These are phyloP conservation scores for Xiphias gladius DNA, from an alignment of 2,113 vertebrate genomes.

Conservation along the genomic window DNA sequence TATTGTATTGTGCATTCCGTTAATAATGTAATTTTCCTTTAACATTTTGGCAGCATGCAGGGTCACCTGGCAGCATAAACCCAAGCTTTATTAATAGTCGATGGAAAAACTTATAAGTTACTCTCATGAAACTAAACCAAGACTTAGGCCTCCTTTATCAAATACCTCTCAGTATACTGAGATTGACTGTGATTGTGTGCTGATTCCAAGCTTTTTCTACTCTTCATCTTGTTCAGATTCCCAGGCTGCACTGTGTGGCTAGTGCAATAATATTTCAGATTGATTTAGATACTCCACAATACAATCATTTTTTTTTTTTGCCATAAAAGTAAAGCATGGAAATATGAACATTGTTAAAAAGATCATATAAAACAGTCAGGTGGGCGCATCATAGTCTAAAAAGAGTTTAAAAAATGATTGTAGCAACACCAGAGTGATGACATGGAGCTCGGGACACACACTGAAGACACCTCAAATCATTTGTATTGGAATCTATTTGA, in stretches of 20 bases:
- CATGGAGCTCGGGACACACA: neutral
- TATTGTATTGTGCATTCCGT: neutral
- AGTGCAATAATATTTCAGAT: neutral
- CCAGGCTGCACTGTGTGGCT: neutral
- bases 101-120: neutral
- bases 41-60: neutral
- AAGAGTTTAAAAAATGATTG: no score
- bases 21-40: no score
- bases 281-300: neutral
- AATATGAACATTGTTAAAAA: neutral
- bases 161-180: neutral
- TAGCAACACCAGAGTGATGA: neutral
- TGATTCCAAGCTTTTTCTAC: neutral
- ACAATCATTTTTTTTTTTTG: neutral
- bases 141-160: neutral
- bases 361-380: neutral
- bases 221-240: neutral
- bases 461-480: slow-evolving; percentile 2
- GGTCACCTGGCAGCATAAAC: neutral
- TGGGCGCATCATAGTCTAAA: neutral
- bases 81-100: neutral
- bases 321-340: neutral
- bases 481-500: slow-evolving; percentile 9
- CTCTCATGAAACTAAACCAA: neutral
- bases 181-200: neutral